Conservation (phyloP, 2,113 vertebrate genomes). For the Aplodontia rufa region DNA sequence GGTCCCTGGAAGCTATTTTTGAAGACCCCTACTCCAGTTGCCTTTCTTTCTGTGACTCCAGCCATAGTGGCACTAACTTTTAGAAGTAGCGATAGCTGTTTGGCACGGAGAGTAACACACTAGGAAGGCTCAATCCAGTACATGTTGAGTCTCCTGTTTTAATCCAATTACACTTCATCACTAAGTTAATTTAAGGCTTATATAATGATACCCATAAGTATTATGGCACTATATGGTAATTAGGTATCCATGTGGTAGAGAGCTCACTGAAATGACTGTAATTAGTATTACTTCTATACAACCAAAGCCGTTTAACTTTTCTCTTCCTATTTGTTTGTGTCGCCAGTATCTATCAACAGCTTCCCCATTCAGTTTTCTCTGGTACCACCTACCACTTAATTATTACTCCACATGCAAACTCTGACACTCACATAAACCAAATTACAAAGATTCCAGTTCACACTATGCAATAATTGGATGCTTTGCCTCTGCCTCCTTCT, state of each 20-base stretch:
- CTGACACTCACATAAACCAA: not conserved
- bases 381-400: conserved; percentile 16
- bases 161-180: conserved; percentile 27
- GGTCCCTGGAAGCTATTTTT: not conserved
- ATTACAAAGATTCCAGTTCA: not conserved
- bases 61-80: not conserved
- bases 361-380: not conserved
- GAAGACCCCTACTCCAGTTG: not conserved
- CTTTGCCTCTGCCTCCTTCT: not conserved
- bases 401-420: not conserved
- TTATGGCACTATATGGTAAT: not conserved
- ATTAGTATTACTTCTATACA: conserved; percentile 22
- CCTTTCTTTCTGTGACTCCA: not conserved
- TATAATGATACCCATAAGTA: not conserved
- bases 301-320: conserved; percentile 1
- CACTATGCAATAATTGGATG: not conserved
- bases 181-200: conserved; percentile 40
- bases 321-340: not conserved
- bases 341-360: not conserved
- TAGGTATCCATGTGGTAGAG: not conserved
- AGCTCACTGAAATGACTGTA: conserved; percentile 18
- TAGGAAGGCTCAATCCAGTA: not conserved
- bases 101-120: not conserved
- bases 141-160: not conserved
- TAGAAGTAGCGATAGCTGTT: not conserved